Percentiles rank a stretch among this genome's conserved stretches.
Conservation (phyloP, 2,797 vertebrate genomes). For the Eremophila alpestris region DNA sequence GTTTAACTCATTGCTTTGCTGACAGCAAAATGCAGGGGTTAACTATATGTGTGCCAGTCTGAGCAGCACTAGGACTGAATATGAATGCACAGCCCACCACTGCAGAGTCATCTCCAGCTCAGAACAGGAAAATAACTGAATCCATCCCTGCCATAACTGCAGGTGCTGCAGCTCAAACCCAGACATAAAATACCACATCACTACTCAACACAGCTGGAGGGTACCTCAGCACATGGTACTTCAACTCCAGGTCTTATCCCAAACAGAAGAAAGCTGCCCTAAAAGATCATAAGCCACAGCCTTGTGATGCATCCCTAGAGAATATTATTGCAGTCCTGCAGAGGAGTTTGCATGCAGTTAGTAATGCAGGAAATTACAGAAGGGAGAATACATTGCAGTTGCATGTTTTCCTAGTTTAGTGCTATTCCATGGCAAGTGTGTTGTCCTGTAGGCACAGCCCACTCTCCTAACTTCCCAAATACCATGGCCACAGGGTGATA, state of each 20-base stretch:
- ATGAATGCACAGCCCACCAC: not conserved
- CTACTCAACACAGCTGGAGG: rapidly evolving
- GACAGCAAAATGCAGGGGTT: not conserved
- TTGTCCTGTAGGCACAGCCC: not conserved
- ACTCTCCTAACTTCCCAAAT: not conserved
- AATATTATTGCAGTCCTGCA: not conserved
- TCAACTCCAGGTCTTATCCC: not conserved
- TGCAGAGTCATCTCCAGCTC: not conserved
- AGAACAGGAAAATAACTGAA: not conserved
- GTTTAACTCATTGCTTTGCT: not conserved
- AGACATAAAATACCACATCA: rapidly evolving
- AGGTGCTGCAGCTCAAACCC: not conserved
- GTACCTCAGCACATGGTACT: no score
- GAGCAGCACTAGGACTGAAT: not conserved
- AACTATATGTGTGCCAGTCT: rapidly evolving
- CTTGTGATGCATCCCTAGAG: not conserved
- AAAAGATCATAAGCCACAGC: not conserved
- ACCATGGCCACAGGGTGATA: not conserved
- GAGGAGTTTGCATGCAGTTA: not conserved
- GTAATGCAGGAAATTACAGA: not conserved
- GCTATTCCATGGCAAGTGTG: not conserved
- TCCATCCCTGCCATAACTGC: not conserved
- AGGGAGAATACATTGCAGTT: not conserved
- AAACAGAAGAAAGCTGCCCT: not conserved
- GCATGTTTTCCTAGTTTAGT: not conserved